phyloP scores from a whole-genome alignment of 2,113 vertebrate genomes.

The Oreochromis tanganicae region DNA sequence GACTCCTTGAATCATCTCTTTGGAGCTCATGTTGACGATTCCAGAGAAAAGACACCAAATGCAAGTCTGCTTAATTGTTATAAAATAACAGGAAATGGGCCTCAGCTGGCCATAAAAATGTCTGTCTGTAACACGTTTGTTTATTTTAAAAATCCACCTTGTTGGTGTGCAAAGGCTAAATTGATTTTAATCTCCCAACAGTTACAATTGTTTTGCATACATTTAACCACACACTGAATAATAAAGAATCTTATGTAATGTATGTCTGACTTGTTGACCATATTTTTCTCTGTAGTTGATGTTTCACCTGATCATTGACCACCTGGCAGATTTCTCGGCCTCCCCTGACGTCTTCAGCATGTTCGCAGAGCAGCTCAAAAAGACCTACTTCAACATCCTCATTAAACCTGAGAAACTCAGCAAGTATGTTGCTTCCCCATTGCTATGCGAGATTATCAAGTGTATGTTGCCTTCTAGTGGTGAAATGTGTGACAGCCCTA shows the following conservation, averaged over 20 bases:
- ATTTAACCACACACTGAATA: neutral
- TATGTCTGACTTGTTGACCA: neutral
- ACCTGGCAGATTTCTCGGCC: slow-evolving; percentile 86
- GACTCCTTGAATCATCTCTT: neutral
- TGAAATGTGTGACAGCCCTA: neutral
- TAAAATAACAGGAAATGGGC: neutral
- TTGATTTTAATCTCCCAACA: neutral
- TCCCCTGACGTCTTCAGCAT: slow-evolving; percentile 88
- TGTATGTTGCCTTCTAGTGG: slow-evolving; percentile 55
- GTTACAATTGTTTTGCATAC: neutral
- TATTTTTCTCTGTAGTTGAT: slow-evolving; percentile 75
- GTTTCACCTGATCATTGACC: slow-evolving; percentile 90
- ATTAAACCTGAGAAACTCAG: slow-evolving; percentile 90
- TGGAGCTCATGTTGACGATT: neutral
- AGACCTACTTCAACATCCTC: slow-evolving; percentile 94
- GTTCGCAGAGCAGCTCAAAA: slow-evolving; percentile 94
- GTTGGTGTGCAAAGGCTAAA: neutral
- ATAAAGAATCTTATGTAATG: neutral
- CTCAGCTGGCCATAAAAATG: neutral
- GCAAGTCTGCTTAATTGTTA: neutral
- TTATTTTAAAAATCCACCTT: neutral
- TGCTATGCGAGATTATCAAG: neutral
- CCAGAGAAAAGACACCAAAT: neutral
- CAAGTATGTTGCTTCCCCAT: slow-evolving; percentile 78
- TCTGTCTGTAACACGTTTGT: neutral